Conservation (phyloP, 30 jellyfish, hydroid and myxozoan genomes). For the Chironex yamaguchii region DNA sequence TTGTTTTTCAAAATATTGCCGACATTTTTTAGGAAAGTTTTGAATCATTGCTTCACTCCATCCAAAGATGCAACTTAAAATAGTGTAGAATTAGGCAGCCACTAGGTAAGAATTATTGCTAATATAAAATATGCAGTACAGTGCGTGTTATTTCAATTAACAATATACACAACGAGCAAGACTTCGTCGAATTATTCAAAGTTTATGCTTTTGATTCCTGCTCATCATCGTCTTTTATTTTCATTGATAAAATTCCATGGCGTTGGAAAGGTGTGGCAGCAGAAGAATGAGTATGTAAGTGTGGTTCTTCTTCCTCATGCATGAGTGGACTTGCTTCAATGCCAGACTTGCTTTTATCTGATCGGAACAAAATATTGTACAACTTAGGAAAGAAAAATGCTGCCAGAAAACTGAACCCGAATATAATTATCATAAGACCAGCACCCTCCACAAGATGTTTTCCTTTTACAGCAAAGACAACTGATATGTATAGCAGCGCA, state of each 20-base stretch:
- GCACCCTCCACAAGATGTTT: constrained; percentile 79
- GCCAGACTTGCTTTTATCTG: constrained; percentile 50
- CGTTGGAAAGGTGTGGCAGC: not conserved
- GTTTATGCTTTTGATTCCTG: too few species aligned
- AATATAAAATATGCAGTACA: too few species aligned
- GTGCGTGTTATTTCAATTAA: too few species aligned
- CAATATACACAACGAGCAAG: too few species aligned
- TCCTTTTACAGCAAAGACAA: constrained; percentile 67
- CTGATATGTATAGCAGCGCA: constrained; percentile 57
- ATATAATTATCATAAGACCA: constrained; percentile 72
- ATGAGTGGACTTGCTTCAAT: constrained; percentile 70
- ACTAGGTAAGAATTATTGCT: too few species aligned
- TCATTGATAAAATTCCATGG: not conserved
- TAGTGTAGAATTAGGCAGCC: too few species aligned
- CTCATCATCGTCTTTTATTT: not conserved
- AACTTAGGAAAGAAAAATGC: constrained; percentile 81
- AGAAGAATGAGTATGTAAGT: not conserved
- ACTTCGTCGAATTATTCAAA: too few species aligned
- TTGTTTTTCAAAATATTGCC: too few species aligned
- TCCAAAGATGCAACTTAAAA: too few species aligned
- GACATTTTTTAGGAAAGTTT: too few species aligned
- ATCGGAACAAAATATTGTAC: constrained; percentile 68
- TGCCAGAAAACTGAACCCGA: constrained; percentile 69
- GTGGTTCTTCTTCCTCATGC: constrained; percentile 37
- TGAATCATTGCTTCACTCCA: too few species aligned